These are phyloP conservation scores for Biston betularia DNA, from an alignment of 2,888 invertebrate species.

Conservation along the genomic window DNA sequence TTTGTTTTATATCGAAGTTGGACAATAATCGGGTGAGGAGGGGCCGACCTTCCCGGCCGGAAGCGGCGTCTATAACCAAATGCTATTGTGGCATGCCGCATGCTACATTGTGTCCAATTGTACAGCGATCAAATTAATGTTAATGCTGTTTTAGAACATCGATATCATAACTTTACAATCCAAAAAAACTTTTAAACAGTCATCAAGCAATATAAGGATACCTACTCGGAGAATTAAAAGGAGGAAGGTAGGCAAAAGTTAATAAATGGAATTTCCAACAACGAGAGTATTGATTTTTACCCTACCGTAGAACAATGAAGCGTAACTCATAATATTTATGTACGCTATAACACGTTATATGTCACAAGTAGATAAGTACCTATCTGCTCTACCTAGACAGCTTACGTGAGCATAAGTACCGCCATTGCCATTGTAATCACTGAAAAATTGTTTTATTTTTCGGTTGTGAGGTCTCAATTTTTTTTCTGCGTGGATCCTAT, in stretches of 20 bases:
- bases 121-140: slow-evolving; percentile 17
- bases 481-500: too few species aligned
- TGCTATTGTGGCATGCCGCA: slow-evolving; percentile 30
- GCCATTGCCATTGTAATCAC: too few species aligned
- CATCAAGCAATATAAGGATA: too few species aligned
- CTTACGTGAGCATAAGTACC: too few species aligned
- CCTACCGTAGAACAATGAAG: neutral
- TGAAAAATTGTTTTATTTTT: too few species aligned
- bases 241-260: neutral
- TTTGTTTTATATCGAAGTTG: slow-evolving; percentile 33
- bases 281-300: neutral
- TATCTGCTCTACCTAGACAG: too few species aligned
- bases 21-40: slow-evolving; percentile 56
- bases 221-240: too few species aligned
- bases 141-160: slow-evolving; percentile 7
- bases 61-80: slow-evolving; percentile 52
- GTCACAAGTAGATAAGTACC: neutral
- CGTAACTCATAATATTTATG: neutral
- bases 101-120: slow-evolving; percentile 22
- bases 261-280: neutral
- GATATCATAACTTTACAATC: neutral
- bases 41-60: slow-evolving; percentile 59
- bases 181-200: neutral
- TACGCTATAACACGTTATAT: neutral
- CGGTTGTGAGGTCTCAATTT: too few species aligned